Evolutionary conservation across 2,113 vertebrate genomes (phyloP).

Genomic region (Pollachius pollachius): DNA sequence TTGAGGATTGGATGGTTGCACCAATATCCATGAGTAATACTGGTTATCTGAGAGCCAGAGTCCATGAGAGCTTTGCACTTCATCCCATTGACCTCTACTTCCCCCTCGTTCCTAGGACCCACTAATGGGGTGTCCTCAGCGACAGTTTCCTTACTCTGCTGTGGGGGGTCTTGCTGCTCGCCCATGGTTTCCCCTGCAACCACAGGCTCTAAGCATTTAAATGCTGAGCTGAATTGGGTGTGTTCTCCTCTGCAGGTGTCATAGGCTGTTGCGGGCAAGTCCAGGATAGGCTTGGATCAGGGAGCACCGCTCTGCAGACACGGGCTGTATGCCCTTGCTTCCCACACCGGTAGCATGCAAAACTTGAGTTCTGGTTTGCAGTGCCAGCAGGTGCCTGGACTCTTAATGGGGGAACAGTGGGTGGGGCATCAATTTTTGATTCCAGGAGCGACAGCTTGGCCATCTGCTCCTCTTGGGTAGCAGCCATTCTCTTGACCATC

Average conservation of each 20-base stretch:
- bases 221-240: slow-evolving; percentile 3
- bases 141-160: too few species aligned
- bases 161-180: too few species aligned
- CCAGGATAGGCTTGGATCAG: not conserved
- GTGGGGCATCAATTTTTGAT: too few species aligned
- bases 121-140: too few species aligned
- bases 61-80: not conserved
- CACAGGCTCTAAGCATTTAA: slow-evolving; percentile 27
- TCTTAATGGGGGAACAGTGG: too few species aligned
- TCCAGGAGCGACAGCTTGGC: too few species aligned
- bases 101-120: too few species aligned
- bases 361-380: too few species aligned
- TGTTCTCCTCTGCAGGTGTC: not conserved
- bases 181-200: slow-evolving; percentile 12
- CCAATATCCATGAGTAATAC: slow-evolving; percentile 14
- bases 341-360: too few species aligned
- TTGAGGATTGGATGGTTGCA: slow-evolving; percentile 8
- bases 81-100: too few species aligned
- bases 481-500: not conserved
- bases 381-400: too few species aligned
- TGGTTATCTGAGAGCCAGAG: slow-evolving; percentile 20
- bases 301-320: not conserved
- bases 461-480: too few species aligned
- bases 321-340: not conserved
- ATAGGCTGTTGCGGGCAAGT: not conserved